phyloP scores from a whole-genome alignment of 2,888 invertebrate genomes.

The Crossocerus cetratus region DNA sequence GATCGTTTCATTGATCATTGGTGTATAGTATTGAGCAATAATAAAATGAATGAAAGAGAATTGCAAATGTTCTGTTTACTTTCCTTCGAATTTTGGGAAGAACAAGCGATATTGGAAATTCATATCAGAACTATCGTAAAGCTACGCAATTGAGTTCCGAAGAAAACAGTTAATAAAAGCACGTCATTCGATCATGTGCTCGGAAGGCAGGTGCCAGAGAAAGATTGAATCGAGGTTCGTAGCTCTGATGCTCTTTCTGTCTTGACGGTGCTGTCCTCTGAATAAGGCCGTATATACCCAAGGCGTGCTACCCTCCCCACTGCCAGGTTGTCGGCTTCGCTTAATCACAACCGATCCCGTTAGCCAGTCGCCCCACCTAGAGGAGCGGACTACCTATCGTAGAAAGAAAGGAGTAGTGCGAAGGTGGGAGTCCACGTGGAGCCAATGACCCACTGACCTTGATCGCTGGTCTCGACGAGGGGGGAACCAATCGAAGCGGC shows the following conservation, averaged over 20 bases:
- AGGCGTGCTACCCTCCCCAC: slow-evolving; percentile 36
- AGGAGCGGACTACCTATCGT: slow-evolving; percentile 12
- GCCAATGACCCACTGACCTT: slow-evolving; percentile 74
- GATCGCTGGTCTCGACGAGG: slow-evolving; percentile 53
- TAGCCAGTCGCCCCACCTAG: slow-evolving; percentile 48
- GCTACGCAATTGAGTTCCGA: too few relatives aligned
- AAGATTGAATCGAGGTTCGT: background rate
- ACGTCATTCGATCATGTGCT: too few relatives aligned
- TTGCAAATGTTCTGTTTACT: too few relatives aligned
- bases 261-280: slow-evolving; percentile 56
- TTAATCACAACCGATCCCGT: slow-evolving; percentile 69
- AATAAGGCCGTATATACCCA: slow-evolving; percentile 47
- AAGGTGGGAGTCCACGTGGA: slow-evolving; percentile 55
- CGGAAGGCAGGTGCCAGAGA: too few relatives aligned
- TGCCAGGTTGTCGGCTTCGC: background rate
- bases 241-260: slow-evolving; percentile 10
- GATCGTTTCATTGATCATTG: too few relatives aligned
- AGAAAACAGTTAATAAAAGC: too few relatives aligned
- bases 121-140: too few relatives aligned
- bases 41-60: too few relatives aligned
- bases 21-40: too few relatives aligned
- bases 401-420: slow-evolving; percentile 23
- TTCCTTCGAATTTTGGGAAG: too few relatives aligned
- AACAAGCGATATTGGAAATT: too few relatives aligned
- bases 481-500: slow-evolving; percentile 57